A percentile compares a stretch with the other conserved stretches of the same genome.
Conservation (phyloP, 2,797 vertebrate genomes). For the Esox masquinongy region DNA sequence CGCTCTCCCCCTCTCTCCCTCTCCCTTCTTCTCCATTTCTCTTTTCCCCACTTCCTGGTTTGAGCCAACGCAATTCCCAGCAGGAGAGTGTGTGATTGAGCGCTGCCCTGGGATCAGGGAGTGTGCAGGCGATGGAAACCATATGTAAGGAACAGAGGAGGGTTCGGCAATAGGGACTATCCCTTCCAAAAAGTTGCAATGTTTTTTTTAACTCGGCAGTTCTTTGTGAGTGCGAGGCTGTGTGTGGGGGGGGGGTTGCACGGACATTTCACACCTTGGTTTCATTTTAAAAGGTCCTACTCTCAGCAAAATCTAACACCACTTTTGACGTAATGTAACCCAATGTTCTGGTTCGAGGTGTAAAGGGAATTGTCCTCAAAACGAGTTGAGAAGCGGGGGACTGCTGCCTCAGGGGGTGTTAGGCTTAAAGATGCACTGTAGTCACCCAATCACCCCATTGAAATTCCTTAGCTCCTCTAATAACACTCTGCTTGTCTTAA, state of each 20-base stretch:
- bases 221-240: too few species aligned
- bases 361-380: not conserved
- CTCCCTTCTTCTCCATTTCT: slow-evolving; percentile 24
- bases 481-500: too few species aligned
- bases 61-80: slow-evolving; percentile 60
- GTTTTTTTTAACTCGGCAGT: slow-evolving; percentile 6
- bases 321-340: not conserved
- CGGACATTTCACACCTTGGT: not conserved
- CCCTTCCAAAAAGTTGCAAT: not conserved
- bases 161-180: slow-evolving; percentile 29
- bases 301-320: not conserved
- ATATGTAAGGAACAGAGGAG: slow-evolving; percentile 41
- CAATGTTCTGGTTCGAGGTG: not conserved
- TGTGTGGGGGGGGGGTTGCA: not conserved
- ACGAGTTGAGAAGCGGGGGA: not conserved
- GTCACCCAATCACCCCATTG: too few species aligned
- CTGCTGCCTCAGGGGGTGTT: not conserved
- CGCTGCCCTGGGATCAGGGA: slow-evolving; percentile 45
- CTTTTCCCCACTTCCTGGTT: slow-evolving; percentile 48
- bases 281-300: not conserved
- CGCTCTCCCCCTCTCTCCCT: not conserved
- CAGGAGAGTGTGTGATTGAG: slow-evolving; percentile 57
- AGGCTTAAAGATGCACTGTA: not conserved
- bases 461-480: too few species aligned
- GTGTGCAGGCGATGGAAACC: slow-evolving; percentile 38